Conservation (phyloP, 1,140 invertebrate species). For the Pomacea maculata region DNA sequence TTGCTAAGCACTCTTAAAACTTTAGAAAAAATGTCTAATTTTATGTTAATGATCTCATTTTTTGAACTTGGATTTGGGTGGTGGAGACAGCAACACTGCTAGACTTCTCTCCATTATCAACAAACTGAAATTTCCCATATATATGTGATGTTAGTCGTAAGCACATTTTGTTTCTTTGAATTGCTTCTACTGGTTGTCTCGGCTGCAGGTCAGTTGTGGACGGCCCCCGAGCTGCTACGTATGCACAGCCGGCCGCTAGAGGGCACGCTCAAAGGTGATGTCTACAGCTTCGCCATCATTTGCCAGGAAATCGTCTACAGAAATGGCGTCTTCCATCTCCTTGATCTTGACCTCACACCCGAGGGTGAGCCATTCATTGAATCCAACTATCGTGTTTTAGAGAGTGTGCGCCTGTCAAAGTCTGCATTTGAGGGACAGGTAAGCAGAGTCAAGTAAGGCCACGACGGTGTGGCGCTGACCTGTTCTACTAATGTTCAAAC, state of each 20-base stretch:
- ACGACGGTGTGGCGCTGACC: no score
- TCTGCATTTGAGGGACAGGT: no score
- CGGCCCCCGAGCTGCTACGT: conserved; percentile 67
- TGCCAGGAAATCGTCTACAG: conserved; percentile 81
- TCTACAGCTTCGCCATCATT: conserved; percentile 95
- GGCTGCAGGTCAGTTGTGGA: conserved; percentile 68
- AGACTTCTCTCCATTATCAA: neutral
- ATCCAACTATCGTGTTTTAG: neutral
- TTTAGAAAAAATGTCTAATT: no score
- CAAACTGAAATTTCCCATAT: neutral
- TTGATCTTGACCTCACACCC: conserved; percentile 71
- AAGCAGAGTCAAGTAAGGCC: no score
- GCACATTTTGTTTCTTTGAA: no score
- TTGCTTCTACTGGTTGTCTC: neutral
- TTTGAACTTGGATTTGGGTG: neutral
- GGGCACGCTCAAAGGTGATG: conserved; percentile 86
- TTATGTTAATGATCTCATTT: no score
- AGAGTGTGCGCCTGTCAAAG: neutral
- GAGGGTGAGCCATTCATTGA: conserved; percentile 40
- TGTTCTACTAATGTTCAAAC: no score
- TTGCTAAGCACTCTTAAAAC: no score
- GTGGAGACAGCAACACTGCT: neutral
- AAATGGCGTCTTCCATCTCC: conserved; percentile 88
- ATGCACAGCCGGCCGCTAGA: conserved; percentile 56
- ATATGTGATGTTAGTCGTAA: neutral